These are phyloP conservation scores for Metaphire vulgaris DNA, from an alignment of 1,140 invertebrate genomes.

Conservation along the genomic window DNA sequence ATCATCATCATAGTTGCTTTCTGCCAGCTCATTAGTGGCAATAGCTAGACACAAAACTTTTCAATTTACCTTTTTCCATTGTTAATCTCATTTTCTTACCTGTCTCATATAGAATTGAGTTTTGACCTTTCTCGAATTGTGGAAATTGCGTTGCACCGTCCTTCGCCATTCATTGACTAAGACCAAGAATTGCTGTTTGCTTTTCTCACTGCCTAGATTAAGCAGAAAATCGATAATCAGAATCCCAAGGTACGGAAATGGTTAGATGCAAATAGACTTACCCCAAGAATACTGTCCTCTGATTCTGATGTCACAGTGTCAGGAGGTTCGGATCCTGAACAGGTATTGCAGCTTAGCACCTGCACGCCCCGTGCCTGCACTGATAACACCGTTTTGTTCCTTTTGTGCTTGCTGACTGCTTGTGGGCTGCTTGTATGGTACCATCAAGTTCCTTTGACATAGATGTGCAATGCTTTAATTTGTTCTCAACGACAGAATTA, in stretches of 20 bases:
- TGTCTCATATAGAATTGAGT: too few relatives aligned
- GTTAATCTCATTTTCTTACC: not conserved
- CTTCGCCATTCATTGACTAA: not conserved
- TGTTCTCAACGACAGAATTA: too few relatives aligned
- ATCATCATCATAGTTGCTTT: too few relatives aligned
- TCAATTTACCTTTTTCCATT: not conserved
- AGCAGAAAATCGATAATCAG: not conserved
- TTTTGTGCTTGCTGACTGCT: not conserved
- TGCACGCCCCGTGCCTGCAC: conserved; percentile 1
- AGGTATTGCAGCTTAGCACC: not conserved
- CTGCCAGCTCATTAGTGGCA: not conserved
- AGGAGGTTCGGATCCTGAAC: not conserved
- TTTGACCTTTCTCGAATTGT: too few relatives aligned
- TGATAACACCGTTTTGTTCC: too few relatives aligned
- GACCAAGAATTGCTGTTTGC: not conserved
- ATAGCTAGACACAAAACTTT: not conserved
- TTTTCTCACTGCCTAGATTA: conserved; percentile 1
- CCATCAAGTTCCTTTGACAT: too few relatives aligned
- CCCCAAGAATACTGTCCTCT: not conserved
- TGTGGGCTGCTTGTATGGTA: too few relatives aligned
- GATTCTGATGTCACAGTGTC: not conserved
- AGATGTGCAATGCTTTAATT: too few relatives aligned
- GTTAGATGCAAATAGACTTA: not conserved
- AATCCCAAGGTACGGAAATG: not conserved
- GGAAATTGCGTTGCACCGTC: too few relatives aligned